These are phyloP conservation scores for Astropecten irregularis DNA, from an alignment of 53 echinoderm and acorn worm species.

Conservation along the genomic window DNA sequence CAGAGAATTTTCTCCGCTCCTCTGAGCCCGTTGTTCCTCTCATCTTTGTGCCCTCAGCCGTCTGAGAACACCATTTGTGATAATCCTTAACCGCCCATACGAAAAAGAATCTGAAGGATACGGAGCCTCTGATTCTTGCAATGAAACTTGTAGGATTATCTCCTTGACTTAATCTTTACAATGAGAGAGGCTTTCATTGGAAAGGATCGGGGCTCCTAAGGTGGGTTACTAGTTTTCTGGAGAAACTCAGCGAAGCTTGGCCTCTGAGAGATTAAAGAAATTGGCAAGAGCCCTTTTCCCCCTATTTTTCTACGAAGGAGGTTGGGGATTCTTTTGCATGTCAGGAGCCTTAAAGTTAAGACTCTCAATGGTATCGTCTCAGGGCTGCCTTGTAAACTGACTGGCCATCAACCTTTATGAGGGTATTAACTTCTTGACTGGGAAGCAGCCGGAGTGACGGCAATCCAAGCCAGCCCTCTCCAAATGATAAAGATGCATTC, in stretches of 20 bases:
- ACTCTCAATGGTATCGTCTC: too few relatives aligned
- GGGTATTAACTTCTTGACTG: constrained; percentile 1
- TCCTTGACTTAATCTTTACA: constrained; percentile 14
- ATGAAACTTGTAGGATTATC: constrained; percentile 18
- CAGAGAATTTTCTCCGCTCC: constrained; percentile 10
- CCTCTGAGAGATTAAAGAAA: too few relatives aligned
- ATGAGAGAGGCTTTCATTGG: neutral
- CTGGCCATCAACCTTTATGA: too few relatives aligned
- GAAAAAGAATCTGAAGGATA: neutral
- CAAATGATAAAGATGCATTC: too few relatives aligned
- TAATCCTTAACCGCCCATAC: neutral
- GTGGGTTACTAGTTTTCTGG: too few relatives aligned
- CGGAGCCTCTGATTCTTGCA: neutral
- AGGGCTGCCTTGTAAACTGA: too few relatives aligned
- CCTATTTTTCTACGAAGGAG: too few relatives aligned
- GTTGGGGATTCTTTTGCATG: too few relatives aligned
- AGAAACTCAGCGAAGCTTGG: neutral
- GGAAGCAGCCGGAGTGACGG: neutral
- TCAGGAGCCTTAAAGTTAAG: too few relatives aligned
- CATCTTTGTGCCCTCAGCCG: too few relatives aligned
- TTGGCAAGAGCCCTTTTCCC: too few relatives aligned
- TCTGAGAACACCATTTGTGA: neutral
- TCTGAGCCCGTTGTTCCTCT: neutral
- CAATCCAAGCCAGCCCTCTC: too few relatives aligned
- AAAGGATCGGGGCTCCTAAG: neutral